Base-by-base conservation (phyloP, 2,113 vertebrate species). In the Lasiurus borealis region DNA sequence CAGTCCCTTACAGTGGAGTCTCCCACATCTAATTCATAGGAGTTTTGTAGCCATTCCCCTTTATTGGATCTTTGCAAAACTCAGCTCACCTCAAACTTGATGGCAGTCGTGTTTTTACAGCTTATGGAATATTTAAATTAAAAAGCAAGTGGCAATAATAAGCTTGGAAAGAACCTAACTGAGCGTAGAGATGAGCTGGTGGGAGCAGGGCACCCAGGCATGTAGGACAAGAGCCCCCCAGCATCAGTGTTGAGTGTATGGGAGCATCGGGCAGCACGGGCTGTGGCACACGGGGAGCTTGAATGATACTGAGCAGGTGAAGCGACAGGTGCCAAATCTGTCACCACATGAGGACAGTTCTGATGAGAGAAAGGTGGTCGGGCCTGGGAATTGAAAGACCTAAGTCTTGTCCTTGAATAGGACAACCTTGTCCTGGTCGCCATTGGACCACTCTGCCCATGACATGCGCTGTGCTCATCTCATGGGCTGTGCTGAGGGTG, bases 241-340 rank as follows among this genome's bases (percentile, higher is more conserved):
- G 29, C 10, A 0, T 48, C 16, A 19, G 44, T 0, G 3, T 6
- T 2, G 14, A 29, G 50, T 9, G 0, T 36, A 18, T 54, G 9
- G 81, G 83, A 50, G 9, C 2, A 0, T 3, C 36, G 2, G 8
- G 94, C 15, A 36, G 66, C 46, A 0, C 0, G 0, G 36, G 69
- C 71, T 40, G 18, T 4, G 4, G 40, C 27, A 13, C 29, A 4
- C 2, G 3, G 57, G n/a, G 13, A 8, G 13, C 0, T 0, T 8
- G 21, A 1, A 0, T 4, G 18, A 3, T 1, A 1, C 12, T 0
- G 25, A 6, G 71, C 18, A 40, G 71, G 87, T 0, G 3, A 11
- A 27, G 81, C 2, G 12, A 29, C 59, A 19, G 52, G 64, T 8
- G 12, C 75, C 0, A 1, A 50, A 11, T 44, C 64, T 76, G 36